phyloP scores from a whole-genome alignment of 1,140 invertebrate genomes.

The Polypedilum vanderplanki region DNA sequence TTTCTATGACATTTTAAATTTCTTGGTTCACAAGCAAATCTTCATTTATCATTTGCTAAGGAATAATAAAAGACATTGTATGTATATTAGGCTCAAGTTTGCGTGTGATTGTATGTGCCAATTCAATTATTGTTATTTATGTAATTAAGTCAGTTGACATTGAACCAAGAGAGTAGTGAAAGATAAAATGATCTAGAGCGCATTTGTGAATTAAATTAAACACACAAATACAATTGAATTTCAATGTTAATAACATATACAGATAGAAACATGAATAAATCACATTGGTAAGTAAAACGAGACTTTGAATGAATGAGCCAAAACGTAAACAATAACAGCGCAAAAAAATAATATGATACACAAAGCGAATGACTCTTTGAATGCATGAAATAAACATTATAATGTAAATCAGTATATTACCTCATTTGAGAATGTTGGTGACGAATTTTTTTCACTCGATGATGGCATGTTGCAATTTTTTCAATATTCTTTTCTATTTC shows the following conservation, averaged over 20 bases:
- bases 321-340: too few relatives aligned
- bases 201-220: conserved; percentile 13
- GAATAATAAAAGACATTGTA: neutral
- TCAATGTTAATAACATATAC: neutral
- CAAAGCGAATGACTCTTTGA: neutral
- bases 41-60: neutral
- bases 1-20: neutral
- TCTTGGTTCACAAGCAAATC: neutral
- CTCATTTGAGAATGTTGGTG: conserved; percentile 27
- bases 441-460: conserved; percentile 27
- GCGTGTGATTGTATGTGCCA: neutral
- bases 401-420: conserved; percentile 10
- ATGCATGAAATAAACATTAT: neutral
- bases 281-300: neutral
- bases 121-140: neutral
- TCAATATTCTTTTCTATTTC: neutral
- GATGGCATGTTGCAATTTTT: conserved; percentile 22
- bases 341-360: neutral
- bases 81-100: neutral
- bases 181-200: neutral
- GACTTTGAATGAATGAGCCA: too few relatives aligned
- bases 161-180: neutral
- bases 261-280: neutral
- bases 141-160: conserved; percentile 4
- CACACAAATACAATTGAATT: neutral